Conservation (phyloP, 2,888 invertebrate genomes). For the Himalopsyche japonica region DNA sequence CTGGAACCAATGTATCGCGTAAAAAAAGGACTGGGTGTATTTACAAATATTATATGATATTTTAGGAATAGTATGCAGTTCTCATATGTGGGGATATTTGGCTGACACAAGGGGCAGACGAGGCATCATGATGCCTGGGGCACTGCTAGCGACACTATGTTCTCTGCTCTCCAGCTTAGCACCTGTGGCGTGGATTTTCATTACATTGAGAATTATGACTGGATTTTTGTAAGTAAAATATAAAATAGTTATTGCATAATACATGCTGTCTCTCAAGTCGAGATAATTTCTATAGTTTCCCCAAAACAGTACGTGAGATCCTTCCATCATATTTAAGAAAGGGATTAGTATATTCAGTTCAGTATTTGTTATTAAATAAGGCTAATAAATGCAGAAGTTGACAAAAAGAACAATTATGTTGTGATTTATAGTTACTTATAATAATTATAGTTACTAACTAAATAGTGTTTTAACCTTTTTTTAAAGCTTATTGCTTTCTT, state of each 20-base stretch:
- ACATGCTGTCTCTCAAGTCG: not conserved
- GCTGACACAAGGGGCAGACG: conserved; percentile 67
- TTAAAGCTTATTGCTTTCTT: no score
- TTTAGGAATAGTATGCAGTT: conserved; percentile 61
- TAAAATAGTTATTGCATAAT: no score
- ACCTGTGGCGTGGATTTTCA: conserved; percentile 53
- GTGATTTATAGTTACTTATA: no score
- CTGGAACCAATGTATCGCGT: no score
- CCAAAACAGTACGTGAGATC: not conserved
- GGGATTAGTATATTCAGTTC: not conserved
- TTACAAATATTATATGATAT: no score
- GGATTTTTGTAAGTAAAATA: conserved; percentile 55
- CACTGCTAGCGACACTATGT: conserved; percentile 49
- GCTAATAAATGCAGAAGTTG: no score
- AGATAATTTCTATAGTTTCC: not conserved
- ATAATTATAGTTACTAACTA: no score
- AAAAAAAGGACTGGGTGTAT: no score
- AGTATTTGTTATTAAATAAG: no score
- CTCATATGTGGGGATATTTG: conserved; percentile 69
- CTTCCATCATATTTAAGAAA: not conserved
- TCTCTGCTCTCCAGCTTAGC: conserved; percentile 55
- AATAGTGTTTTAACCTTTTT: no score
- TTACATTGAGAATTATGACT: conserved; percentile 58
- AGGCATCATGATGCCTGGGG: conserved; percentile 47
- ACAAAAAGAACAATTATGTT: no score